Evolutionary conservation across 2,113 vertebrate genomes (phyloP), one percentile per base, ranked within the genome.

Genomic region (Dipodomys spectabilis): DNA sequence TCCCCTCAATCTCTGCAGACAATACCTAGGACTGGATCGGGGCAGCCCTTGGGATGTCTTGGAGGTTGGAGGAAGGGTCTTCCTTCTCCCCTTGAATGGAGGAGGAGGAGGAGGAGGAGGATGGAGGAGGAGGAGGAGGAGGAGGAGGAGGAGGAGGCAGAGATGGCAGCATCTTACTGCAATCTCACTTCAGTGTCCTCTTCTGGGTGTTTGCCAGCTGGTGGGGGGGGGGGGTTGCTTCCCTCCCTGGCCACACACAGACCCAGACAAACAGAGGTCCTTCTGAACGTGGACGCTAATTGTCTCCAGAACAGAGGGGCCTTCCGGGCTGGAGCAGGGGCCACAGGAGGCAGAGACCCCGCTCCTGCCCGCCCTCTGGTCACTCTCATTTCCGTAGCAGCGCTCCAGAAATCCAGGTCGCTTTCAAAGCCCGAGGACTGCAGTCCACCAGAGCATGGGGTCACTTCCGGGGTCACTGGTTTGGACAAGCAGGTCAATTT

Each of bases 401-500:
- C 44, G 39, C 80, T 94, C 90, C 84, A 87, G 87, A 95, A 75
- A 94, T 83, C 91, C 93, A 84, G 95, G 96, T 93, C 62, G 7
- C 69, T 96, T 91, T 87, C 95, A 88, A 77, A 94, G 93, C 95
- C 94, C 6, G 84, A 64, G 95, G 96, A 13, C 93, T 95, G 87
- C 64, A n/a, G 86, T 32, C 84, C 35, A 11, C 90, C 28, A 0
- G 68, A 95, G 95, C 92, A 94, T 16, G 90, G 94, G 95, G 94
- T 96, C 84, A 15, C 84, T 96, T 96, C 96, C 93, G 90, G 89
- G 95, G 97, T 97, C 97, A 93, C 86, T 7, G 90, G 71, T 87
- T 87, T 77, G 92, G 84, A 95, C 93, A 96, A 93, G 93, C 49
- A 87, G 94, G 94, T 96, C 97, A 96, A 88, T 96, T 95, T 96